These are phyloP conservation scores for Furcula furcula DNA, from an alignment of 2,888 invertebrate genomes.

Conservation along the genomic window DNA sequence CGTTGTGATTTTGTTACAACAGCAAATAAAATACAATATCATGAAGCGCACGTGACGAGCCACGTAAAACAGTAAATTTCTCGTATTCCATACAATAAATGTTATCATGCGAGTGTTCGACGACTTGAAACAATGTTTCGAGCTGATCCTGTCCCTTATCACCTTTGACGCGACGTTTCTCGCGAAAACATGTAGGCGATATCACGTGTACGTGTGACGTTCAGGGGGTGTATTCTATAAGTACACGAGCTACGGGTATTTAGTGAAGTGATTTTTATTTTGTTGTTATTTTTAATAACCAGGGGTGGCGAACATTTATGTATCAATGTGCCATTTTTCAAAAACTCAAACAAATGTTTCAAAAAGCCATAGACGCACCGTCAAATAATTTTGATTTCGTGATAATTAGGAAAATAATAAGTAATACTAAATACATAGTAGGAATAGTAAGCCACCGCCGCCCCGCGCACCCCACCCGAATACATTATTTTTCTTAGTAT, in stretches of 20 bases:
- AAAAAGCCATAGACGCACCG: too few species aligned
- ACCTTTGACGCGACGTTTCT: conserved; percentile 59
- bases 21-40: conserved; percentile 7
- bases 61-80: conserved; percentile 18
- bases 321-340: too few species aligned
- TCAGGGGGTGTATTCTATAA: conserved; percentile 31
- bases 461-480: too few species aligned
- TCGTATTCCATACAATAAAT: conserved; percentile 23
- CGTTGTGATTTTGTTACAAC: not conserved
- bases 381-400: too few species aligned
- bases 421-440: too few species aligned
- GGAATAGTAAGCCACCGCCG: too few species aligned
- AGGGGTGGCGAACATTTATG: too few species aligned
- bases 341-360: too few species aligned
- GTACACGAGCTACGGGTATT: not conserved
- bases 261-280: too few species aligned
- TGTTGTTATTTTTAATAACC: too few species aligned
- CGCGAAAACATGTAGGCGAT: conserved; percentile 55
- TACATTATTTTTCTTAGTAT: too few species aligned
- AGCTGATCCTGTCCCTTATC: conserved; percentile 56
- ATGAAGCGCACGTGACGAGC: conserved; percentile 19
- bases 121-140: conserved; percentile 54
- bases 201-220: conserved; percentile 58
- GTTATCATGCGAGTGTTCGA: conserved; percentile 35
- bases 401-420: too few species aligned